Evolutionary conservation across 2,888 invertebrate genomes (phyloP).

Genomic region (Mythimna ferrago): DNA sequence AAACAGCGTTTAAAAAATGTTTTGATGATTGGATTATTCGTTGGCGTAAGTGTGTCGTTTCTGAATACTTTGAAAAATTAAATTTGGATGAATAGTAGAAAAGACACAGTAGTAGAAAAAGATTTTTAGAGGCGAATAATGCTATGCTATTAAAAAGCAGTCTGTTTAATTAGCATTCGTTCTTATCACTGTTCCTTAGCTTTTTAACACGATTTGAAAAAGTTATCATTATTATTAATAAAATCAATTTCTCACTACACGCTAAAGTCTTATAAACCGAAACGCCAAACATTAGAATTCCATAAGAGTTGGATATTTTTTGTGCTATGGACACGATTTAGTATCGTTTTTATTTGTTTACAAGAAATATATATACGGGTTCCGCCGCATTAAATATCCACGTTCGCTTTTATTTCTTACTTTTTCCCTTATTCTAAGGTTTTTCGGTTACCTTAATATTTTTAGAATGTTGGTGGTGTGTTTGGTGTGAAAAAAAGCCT

Average conservation of each 20-base stretch:
- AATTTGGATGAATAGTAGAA: too few relatives aligned
- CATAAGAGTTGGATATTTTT: slow-evolving; percentile 69
- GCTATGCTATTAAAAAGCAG: too few relatives aligned
- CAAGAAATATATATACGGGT: slow-evolving; percentile 72
- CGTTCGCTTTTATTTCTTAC: slow-evolving; percentile 57
- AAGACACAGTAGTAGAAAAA: too few relatives aligned
- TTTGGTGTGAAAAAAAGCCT: slow-evolving; percentile 12
- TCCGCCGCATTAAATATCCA: slow-evolving; percentile 65
- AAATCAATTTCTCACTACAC: background rate
- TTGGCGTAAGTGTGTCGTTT: too few relatives aligned
- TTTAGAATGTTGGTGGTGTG: slow-evolving; percentile 35
- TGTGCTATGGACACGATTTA: slow-evolving; percentile 73
- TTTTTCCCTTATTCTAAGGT: slow-evolving; percentile 34
- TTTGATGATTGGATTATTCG: too few relatives aligned
- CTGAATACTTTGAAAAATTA: too few relatives aligned
- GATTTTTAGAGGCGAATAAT: too few relatives aligned
- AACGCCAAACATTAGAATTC: slow-evolving; percentile 64
- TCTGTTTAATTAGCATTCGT: too few relatives aligned
- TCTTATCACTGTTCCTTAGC: too few relatives aligned
- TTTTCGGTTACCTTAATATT: slow-evolving; percentile 58
- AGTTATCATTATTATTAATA: too few relatives aligned
- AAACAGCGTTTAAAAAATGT: too few relatives aligned
- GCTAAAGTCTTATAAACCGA: slow-evolving; percentile 43
- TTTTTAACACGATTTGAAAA: too few relatives aligned
- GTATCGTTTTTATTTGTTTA: slow-evolving; percentile 76